A percentile compares a stretch with the other conserved stretches of the same genome.
These are phyloP conservation scores for Melanotus villosus DNA, from an alignment of 2,888 invertebrate species.

Conservation along the genomic window DNA sequence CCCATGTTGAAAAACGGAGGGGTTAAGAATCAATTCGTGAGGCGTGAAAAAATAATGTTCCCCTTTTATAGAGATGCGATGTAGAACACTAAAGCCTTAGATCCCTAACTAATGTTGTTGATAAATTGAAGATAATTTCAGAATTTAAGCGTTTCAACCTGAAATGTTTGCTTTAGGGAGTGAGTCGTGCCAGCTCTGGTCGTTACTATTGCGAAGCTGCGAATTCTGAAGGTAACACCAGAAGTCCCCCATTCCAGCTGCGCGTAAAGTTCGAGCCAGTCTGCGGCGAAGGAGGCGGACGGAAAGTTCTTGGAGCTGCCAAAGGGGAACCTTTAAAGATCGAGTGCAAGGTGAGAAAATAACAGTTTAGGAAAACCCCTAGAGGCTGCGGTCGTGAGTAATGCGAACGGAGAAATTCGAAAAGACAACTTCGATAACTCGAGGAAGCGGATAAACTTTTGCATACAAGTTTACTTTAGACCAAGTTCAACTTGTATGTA, in stretches of 20 bases:
- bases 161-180: slow-evolving; percentile 76
- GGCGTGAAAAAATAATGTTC: slow-evolving; percentile 20
- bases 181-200: slow-evolving; percentile 80
- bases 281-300: slow-evolving; percentile 68
- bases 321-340: slow-evolving; percentile 71
- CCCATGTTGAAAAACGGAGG: background rate
- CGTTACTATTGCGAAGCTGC: slow-evolving; percentile 84
- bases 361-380: slow-evolving; percentile 38
- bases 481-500: slow-evolving; percentile 22
- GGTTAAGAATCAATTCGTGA: slow-evolving; percentile 23
- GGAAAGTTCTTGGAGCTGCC: slow-evolving; percentile 72
- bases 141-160: slow-evolving; percentile 17
- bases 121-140: slow-evolving; percentile 27
- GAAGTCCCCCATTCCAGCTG: slow-evolving; percentile 79
- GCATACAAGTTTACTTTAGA: slow-evolving; percentile 26
- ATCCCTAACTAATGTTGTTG: slow-evolving; percentile 22
- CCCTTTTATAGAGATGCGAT: background rate
- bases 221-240: slow-evolving; percentile 84
- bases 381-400: slow-evolving; percentile 32
- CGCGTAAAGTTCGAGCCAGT: slow-evolving; percentile 80
- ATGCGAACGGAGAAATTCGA: slow-evolving; percentile 33
- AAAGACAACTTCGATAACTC: slow-evolving; percentile 41
- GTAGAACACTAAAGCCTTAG: slow-evolving; percentile 8
- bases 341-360: slow-evolving; percentile 67
- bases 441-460: slow-evolving; percentile 28